Conservation (phyloP, 1,140 invertebrate genomes). For the Pseudomyrmex concolor region DNA sequence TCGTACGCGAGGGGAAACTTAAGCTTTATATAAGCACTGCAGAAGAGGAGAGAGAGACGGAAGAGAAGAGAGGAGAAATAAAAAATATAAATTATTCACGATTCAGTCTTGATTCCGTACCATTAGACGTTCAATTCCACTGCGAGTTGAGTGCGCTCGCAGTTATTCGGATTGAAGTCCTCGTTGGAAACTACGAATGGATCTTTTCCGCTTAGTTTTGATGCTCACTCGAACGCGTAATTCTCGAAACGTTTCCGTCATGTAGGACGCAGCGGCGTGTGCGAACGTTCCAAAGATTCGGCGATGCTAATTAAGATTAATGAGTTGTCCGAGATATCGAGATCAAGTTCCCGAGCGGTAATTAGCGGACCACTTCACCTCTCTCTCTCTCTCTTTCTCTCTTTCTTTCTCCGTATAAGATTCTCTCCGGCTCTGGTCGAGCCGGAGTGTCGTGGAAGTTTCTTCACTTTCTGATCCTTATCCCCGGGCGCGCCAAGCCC, state of each 20-base stretch:
- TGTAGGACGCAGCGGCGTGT: constrained; percentile 30
- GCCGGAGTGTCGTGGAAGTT: constrained; percentile 43
- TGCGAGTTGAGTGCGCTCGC: too few relatives aligned
- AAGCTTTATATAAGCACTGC: neutral
- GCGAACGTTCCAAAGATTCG: constrained; percentile 39
- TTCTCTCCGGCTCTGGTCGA: neutral
- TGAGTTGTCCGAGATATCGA: constrained; percentile 63
- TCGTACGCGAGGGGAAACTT: neutral
- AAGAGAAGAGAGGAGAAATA: too few relatives aligned
- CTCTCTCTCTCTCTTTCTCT: neutral
- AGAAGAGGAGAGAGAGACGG: too few relatives aligned
- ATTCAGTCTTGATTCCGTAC: neutral
- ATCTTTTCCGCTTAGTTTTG: neutral
- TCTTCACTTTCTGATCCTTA: constrained; percentile 35
- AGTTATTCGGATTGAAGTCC: too few relatives aligned
- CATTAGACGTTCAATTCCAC: neutral
- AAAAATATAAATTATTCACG: neutral
- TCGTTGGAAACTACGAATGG: neutral
- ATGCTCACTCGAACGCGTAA: neutral
- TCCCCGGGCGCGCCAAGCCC: constrained; percentile 17
- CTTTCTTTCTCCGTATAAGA: constrained; percentile 25
- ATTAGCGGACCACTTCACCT: constrained; percentile 61
- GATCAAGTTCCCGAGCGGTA: constrained; percentile 54
- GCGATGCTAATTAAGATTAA: constrained; percentile 63
- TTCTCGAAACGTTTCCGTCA: neutral